These are phyloP conservation scores for Lagorchestes hirsutus DNA, from an alignment of 2,797 vertebrate species.

Conservation along the genomic window DNA sequence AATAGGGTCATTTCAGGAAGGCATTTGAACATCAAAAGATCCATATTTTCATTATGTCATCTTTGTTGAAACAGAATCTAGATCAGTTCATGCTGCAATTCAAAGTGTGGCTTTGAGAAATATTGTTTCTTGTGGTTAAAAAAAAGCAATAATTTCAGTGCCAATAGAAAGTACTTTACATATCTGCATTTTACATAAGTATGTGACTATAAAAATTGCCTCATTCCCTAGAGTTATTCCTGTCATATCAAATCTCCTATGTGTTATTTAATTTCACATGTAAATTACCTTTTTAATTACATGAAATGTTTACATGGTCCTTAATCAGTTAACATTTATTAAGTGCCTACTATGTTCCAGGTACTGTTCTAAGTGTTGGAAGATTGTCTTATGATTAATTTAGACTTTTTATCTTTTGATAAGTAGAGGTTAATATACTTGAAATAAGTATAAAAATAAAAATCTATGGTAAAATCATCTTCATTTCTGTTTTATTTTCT, in stretches of 20 bases:
- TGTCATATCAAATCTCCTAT: constrained; percentile 70
- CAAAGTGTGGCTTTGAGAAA: constrained; percentile 49
- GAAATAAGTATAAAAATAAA: neutral
- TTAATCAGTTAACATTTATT: neutral
- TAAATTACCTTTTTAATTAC: constrained; percentile 64
- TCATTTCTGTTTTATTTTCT: constrained; percentile 62
- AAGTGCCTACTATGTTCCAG: neutral
- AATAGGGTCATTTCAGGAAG: neutral
- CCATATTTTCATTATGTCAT: neutral
- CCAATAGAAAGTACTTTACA: constrained; percentile 34
- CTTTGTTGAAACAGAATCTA: constrained; percentile 1
- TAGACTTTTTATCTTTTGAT: neutral
- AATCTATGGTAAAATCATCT: neutral
- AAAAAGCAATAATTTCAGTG: neutral
- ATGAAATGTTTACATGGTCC: neutral
- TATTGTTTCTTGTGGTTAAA: neutral
- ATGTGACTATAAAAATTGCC: constrained; percentile 64
- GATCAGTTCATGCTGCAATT: neutral
- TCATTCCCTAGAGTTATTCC: constrained; percentile 57
- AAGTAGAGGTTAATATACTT: neutral
- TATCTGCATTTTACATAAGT: constrained; percentile 60
- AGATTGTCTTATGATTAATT: neutral
- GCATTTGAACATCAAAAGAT: constrained; percentile 28
- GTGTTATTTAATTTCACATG: constrained; percentile 67
- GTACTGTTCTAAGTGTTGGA: neutral